Evolutionary conservation across 2,113 vertebrate genomes (phyloP).

Genomic region (Tachysurus vachellii): DNA sequence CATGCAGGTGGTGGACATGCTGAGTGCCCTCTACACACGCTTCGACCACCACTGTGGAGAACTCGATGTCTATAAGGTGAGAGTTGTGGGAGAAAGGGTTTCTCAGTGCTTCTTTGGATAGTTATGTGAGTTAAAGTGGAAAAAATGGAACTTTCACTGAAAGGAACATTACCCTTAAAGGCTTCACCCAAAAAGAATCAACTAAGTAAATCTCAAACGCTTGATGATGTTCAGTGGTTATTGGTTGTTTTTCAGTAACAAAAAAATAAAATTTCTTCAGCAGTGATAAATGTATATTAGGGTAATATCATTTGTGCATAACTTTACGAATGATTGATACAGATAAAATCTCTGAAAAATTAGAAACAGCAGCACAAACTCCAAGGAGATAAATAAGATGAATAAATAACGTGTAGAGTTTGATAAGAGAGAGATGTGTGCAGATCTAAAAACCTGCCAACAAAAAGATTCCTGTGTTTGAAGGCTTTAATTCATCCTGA

Average conservation of each 20-base stretch:
- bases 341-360: neutral
- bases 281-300: neutral
- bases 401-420: neutral
- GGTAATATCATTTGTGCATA: neutral
- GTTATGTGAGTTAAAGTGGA: neutral
- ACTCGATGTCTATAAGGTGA: slow-evolving; percentile 96
- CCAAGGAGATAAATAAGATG: neutral
- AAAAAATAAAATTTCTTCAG: neutral
- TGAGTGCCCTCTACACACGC: slow-evolving; percentile 92
- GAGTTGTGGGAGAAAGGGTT: slow-evolving; percentile 8
- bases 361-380: neutral
- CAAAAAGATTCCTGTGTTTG: neutral
- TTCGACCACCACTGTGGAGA: slow-evolving; percentile 95
- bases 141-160: neutral
- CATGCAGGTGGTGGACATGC: slow-evolving; percentile 98
- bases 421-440: neutral
- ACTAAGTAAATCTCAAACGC: neutral
- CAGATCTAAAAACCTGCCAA: neutral
- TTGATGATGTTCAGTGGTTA: neutral
- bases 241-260: neutral
- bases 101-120: neutral
- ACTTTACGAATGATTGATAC: neutral
- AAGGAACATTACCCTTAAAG: neutral
- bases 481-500: neutral
- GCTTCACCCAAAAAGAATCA: neutral